Conservation (phyloP, 2,113 vertebrate genomes). For the Oriolus oriolus region DNA sequence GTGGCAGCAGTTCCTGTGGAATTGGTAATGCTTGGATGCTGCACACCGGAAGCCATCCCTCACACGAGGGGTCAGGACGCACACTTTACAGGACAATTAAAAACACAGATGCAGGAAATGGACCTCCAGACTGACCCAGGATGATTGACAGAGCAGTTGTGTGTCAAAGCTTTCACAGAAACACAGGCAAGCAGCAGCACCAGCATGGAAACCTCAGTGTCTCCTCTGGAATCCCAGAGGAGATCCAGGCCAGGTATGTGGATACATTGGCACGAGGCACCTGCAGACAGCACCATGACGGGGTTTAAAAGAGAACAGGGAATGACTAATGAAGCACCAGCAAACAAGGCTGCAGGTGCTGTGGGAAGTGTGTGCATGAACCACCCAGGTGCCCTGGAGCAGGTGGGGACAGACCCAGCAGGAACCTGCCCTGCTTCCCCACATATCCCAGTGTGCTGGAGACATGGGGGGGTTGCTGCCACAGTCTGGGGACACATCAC, state of each 20-base stretch:
- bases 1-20: not conserved
- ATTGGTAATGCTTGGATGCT: not conserved
- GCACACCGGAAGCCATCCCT: not conserved
- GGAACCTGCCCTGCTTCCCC: not conserved
- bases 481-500: not conserved
- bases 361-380: not conserved
- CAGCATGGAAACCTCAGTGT: not conserved
- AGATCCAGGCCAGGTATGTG: not conserved
- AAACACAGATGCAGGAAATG: not conserved
- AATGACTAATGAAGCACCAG: not conserved
- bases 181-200: not conserved
- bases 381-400: not conserved
- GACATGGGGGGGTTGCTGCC: not conserved
- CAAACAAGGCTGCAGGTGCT: not conserved
- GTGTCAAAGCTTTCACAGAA: not conserved
- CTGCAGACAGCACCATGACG: not conserved
- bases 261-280: not conserved
- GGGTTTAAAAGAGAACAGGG: not conserved
- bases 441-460: not conserved
- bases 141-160: not conserved
- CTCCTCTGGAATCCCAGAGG: not conserved
- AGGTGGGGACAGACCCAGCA: not conserved
- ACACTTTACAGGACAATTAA: not conserved
- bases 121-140: not conserved
- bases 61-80: not conserved